These are phyloP conservation scores for Paratilapia polleni DNA, from an alignment of 2,113 vertebrate genomes.

Conservation along the genomic window DNA sequence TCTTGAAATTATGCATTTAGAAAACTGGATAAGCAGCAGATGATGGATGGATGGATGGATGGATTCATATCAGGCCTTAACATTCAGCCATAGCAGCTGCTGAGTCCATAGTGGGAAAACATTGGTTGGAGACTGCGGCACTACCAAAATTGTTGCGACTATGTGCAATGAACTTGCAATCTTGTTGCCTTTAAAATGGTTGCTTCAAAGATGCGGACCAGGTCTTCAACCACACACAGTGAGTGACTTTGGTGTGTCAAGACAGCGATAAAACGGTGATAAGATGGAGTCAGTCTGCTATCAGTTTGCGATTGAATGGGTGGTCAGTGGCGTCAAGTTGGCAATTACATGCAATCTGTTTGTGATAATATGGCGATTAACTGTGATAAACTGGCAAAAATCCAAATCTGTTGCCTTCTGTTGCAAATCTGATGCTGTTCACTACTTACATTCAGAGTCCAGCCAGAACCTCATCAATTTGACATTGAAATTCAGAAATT, in stretches of 20 bases:
- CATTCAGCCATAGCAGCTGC: not conserved
- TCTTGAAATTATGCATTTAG: not conserved
- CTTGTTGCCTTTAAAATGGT: not conserved
- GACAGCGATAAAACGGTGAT: not conserved
- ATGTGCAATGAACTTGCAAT: not conserved
- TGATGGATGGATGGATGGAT: not conserved
- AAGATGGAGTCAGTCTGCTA: too few relatives aligned
- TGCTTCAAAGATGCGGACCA: not conserved
- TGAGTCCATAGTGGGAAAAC: not conserved
- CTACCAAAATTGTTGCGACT: not conserved
- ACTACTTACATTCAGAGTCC: too few relatives aligned
- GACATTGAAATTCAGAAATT: not conserved
- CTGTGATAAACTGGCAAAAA: not conserved
- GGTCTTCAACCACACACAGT: not conserved
- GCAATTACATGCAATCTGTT: not conserved
- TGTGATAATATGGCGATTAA: not conserved
- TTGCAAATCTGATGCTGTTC: too few relatives aligned
- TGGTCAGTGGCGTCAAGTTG: too few relatives aligned
- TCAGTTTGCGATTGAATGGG: too few relatives aligned
- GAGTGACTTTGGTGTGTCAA: not conserved
- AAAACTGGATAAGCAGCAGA: too few relatives aligned
- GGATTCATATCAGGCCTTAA: not conserved
- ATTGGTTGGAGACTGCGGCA: not conserved
- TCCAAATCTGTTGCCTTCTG: not conserved
- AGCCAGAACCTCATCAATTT: not conserved